Evolutionary conservation across 2,888 invertebrate species (phyloP), one percentile per base, ranked within the genome.

Genomic region (Pollenia griseotomentosa): DNA sequence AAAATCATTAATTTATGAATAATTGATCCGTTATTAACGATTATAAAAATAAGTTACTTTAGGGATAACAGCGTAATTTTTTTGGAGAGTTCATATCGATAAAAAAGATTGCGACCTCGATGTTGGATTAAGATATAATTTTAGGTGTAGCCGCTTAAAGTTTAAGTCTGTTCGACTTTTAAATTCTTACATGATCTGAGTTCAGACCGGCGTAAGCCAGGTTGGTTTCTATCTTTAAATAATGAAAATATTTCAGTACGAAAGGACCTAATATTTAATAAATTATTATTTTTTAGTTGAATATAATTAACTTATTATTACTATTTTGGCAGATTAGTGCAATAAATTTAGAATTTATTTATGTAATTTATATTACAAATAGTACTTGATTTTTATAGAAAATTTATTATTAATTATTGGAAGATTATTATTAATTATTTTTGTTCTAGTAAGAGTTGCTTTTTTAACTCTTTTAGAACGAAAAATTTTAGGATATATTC

Each of bases 151-250:
- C 93, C 94, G 94, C 94, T 95, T 94, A 94, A 94, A 94, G 90
- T 90, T 90, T 88, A 95, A 95, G 95, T 96, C 96, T 96, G 96
- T 96, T 96, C 96, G 96, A 96, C 96, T 95, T 95, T 96, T 96
- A 95, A 96, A 95, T 95, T 95, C 95, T 96, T 96, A 96, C 96
- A 96, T 96, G 96, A 97, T 96, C 96, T 96, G 96, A 97, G 96
- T 96, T 97, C 95, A 97, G 95, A 96, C 96, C 96, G 96, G 96
- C 94, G 96, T 96, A 91, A 97, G 95, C 96, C 96, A 96, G 96
- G 96, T 96, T 95, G 96, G 96, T 96, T 96, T 96, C 95, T 96
- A 96, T 96, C 96, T 96, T 95, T 95, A 95, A 93, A 93, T 88
- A 92, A 89, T 87, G 91, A 90, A 91, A 92, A 94, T 94, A 94